Conservation (phyloP, 2,113 vertebrate species). For the Elephantulus edwardii region DNA sequence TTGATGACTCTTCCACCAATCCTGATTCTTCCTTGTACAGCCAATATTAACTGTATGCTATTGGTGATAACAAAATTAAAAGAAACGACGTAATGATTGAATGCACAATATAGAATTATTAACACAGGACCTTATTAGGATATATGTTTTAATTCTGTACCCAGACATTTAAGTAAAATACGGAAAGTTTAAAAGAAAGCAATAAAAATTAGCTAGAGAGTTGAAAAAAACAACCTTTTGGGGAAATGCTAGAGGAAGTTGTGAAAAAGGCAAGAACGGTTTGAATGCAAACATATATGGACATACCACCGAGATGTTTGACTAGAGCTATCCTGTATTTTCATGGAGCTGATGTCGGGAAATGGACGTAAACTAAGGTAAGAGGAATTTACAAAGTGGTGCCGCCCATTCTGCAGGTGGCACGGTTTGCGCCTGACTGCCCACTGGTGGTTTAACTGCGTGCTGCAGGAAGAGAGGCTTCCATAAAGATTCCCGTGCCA, state of each 20-base stretch:
- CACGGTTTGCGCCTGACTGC: neutral
- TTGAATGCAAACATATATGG: neutral
- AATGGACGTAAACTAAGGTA: neutral
- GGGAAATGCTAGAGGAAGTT: neutral
- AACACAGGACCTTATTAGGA: neutral
- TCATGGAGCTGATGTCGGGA: neutral
- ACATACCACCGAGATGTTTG: neutral
- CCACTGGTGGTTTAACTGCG: neutral
- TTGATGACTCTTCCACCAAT: no score
- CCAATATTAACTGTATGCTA: neutral
- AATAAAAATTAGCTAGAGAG: neutral
- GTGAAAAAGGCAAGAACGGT: neutral
- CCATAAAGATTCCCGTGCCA: no score
- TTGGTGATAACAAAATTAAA: slow-evolving; percentile 8
- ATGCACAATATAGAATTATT: neutral
- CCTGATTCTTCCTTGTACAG: no score
- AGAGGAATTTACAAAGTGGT: neutral
- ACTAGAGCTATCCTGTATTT: neutral
- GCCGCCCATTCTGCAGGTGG: neutral
- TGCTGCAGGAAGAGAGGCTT: no score
- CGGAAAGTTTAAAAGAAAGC: neutral
- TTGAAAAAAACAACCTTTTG: slow-evolving; percentile 29
- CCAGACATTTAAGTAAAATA: neutral
- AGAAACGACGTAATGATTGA: neutral
- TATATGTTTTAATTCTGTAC: neutral